Conservation (phyloP, 2,113 vertebrate species). For the Ochotona princeps region DNA sequence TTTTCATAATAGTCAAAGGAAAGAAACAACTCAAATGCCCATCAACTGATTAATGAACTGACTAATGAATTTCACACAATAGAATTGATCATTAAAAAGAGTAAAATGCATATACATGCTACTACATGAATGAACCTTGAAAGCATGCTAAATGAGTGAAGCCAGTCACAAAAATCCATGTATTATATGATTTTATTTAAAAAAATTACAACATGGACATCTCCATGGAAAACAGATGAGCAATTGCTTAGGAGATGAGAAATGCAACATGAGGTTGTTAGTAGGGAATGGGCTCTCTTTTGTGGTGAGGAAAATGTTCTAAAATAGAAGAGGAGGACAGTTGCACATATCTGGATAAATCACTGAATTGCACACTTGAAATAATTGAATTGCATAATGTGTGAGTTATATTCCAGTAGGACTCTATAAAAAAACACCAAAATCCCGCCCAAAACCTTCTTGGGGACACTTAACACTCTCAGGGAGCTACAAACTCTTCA, state of each 20-base stretch:
- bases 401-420: background rate
- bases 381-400: background rate
- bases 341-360: background rate
- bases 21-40: background rate
- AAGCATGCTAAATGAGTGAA: background rate
- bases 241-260: background rate
- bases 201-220: background rate
- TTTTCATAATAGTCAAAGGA: background rate
- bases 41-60: background rate
- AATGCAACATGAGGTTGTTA: background rate
- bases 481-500: slow-evolving; percentile 5
- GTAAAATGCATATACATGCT: background rate
- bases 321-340: background rate
- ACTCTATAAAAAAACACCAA: background rate
- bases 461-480: background rate
- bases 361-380: background rate
- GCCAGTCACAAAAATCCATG: background rate
- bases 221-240: background rate
- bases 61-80: background rate
- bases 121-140: background rate
- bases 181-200: background rate
- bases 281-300: background rate
- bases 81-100: background rate
- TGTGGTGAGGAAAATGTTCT: background rate
- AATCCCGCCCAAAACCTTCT: background rate